Evolutionary conservation across 1,140 invertebrate species (phyloP).

Genomic region (Cylas formicarius): DNA sequence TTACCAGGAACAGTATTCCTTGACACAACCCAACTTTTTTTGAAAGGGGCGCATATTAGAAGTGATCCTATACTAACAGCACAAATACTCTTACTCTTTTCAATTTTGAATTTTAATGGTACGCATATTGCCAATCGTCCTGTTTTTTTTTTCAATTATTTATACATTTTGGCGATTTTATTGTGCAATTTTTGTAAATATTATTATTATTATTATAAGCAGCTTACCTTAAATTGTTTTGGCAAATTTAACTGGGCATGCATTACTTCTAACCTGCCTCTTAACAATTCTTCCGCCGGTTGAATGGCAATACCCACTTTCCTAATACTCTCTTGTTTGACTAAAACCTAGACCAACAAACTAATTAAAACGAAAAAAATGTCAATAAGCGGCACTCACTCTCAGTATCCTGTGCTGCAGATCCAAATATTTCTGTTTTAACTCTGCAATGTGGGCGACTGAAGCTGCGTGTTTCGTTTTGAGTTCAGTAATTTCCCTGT

Average conservation of each 20-base stretch:
- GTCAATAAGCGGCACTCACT: constrained; percentile 43
- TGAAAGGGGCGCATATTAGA: no score
- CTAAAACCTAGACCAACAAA: constrained; percentile 58
- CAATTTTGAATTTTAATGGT: no score
- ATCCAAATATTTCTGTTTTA: constrained; percentile 65
- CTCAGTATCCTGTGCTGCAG: constrained; percentile 70
- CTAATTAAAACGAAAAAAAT: constrained; percentile 19
- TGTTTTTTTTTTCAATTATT: no score
- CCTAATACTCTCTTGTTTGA: constrained; percentile 76
- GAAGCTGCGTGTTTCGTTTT: constrained; percentile 65
- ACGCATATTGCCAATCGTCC: no score
- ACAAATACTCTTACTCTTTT: no score
- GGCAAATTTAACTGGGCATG: constrained; percentile 81
- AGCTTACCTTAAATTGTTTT: constrained; percentile 79
- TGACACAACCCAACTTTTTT: no score
- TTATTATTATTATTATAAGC: constrained; percentile 1
- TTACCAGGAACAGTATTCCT: no score
- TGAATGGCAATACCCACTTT: constrained; percentile 79
- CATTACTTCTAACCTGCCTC: constrained; percentile 77
- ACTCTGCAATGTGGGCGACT: constrained; percentile 64
- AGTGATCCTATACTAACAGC: no score
- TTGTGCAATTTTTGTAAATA: no score
- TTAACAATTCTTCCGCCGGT: constrained; percentile 81
- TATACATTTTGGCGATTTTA: no score
- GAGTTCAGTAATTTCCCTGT: constrained; percentile 66